Conservation (phyloP, 1,140 invertebrate genomes). For the Drosophila teissieri region DNA sequence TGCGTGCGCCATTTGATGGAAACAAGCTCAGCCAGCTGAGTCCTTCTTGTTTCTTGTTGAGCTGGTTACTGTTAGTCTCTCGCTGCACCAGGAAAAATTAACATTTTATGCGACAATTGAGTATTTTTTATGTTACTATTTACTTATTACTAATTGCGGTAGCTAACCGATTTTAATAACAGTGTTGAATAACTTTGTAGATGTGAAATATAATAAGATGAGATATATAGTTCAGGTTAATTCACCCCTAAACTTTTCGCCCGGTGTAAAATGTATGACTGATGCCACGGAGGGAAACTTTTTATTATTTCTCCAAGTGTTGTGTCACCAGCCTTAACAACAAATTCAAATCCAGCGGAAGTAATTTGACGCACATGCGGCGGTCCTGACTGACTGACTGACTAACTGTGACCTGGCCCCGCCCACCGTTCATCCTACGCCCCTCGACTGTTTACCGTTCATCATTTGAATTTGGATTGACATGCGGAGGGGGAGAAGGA, state of each 20-base stretch:
- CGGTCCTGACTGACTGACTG: conserved; percentile 36
- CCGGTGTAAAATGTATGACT: no score
- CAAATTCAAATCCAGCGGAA: conserved; percentile 80
- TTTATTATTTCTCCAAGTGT: conserved; percentile 17
- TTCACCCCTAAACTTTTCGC: no score
- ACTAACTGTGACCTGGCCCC: conserved; percentile 43
- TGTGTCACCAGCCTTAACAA: conserved; percentile 69
- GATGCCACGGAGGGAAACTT: no score
- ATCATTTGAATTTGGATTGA: conserved; percentile 70
- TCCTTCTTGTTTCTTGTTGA: conserved; percentile 9
- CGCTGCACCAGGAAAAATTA: conserved; percentile 1
- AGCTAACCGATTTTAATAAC: no score
- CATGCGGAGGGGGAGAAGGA: conserved; percentile 16
- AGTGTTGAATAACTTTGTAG: no score
- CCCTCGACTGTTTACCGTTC: conserved; percentile 23
- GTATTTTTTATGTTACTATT: neutral
- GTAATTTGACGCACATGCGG: conserved; percentile 74
- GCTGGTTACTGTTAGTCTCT: conserved; percentile 54
- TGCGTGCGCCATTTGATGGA: conserved; percentile 65
- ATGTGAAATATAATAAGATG: no score
- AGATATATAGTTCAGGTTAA: no score
- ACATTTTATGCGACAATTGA: neutral
- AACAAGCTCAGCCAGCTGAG: conserved; percentile 58
- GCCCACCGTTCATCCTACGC: neutral
- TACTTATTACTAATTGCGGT: no score